phyloP scores from a whole-genome alignment of 2,888 invertebrate genomes.

The Eulithis prunata region DNA sequence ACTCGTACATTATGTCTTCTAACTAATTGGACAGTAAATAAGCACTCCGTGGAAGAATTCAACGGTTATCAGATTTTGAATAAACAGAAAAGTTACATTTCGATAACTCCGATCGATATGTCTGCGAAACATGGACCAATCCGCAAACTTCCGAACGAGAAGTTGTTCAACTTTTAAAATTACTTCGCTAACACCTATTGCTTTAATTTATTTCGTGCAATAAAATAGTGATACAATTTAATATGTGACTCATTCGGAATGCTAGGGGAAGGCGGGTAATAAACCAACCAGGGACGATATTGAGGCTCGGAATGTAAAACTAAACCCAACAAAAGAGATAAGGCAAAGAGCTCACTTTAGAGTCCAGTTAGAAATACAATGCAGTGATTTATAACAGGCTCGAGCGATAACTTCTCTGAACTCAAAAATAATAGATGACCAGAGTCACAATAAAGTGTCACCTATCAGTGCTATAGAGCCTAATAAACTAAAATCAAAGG shows the following conservation, averaged over 20 bases:
- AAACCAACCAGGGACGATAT: conserved; percentile 30
- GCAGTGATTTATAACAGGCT: neutral
- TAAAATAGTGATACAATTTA: conserved; percentile 55
- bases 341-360: neutral
- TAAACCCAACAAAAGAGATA: neutral
- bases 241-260: conserved; percentile 49
- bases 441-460: no score
- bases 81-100: conserved; percentile 17
- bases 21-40: neutral
- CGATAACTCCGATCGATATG: conserved; percentile 34
- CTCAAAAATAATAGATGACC: no score
- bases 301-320: no score
- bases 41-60: no score
- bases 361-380: no score
- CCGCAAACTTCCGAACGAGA: conserved; percentile 60
- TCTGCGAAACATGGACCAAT: conserved; percentile 54
- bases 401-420: neutral
- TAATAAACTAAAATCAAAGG: no score
- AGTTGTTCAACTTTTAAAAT: conserved; percentile 65
- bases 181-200: conserved; percentile 62
- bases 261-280: conserved; percentile 34
- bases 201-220: conserved; percentile 61
- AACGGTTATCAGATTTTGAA: conserved; percentile 9
- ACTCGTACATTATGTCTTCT: neutral
- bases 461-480: no score